These are phyloP conservation scores for Crioceris asparagi DNA, from an alignment of 2,888 invertebrate genomes.

Conservation along the genomic window DNA sequence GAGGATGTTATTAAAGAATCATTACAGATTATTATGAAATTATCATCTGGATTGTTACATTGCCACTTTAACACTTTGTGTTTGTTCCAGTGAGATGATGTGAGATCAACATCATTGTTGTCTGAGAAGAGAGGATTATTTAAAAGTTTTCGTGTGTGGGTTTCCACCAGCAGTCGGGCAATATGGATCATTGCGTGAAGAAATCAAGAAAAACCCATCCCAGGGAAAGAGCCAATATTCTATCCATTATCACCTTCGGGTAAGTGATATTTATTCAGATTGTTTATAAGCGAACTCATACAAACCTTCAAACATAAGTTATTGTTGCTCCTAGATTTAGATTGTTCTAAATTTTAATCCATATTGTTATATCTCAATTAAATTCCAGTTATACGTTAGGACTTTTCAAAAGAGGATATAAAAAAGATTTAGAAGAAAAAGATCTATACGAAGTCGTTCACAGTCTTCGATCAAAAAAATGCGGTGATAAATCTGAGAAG, in stretches of 20 bases:
- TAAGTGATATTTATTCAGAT: constrained; percentile 16
- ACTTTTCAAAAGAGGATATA: constrained; percentile 53
- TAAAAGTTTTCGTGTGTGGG: too few relatives aligned
- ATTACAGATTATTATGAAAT: too few relatives aligned
- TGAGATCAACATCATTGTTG: too few relatives aligned
- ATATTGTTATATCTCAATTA: constrained; percentile 4
- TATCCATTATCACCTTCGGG: constrained; percentile 20
- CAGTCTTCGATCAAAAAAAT: constrained; percentile 25
- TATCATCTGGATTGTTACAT: too few relatives aligned
- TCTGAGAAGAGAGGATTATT: too few relatives aligned
- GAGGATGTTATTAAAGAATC: too few relatives aligned
- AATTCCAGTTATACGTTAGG: constrained; percentile 53
- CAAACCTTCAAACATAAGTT: not conserved
- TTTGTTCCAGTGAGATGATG: too few relatives aligned
- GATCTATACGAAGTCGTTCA: constrained; percentile 47
- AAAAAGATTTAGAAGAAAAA: constrained; percentile 48
- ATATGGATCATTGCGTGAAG: constrained; percentile 10
- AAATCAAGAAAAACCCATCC: constrained; percentile 19
- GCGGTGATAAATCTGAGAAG: constrained; percentile 25
- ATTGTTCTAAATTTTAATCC: not conserved
- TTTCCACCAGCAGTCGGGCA: too few relatives aligned
- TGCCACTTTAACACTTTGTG: too few relatives aligned
- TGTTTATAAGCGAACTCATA: not conserved
- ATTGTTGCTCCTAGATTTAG: not conserved
- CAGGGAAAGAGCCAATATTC: constrained; percentile 19